These are phyloP conservation scores for Platanista minor DNA, from an alignment of 2,113 vertebrate species.

Conservation along the genomic window DNA sequence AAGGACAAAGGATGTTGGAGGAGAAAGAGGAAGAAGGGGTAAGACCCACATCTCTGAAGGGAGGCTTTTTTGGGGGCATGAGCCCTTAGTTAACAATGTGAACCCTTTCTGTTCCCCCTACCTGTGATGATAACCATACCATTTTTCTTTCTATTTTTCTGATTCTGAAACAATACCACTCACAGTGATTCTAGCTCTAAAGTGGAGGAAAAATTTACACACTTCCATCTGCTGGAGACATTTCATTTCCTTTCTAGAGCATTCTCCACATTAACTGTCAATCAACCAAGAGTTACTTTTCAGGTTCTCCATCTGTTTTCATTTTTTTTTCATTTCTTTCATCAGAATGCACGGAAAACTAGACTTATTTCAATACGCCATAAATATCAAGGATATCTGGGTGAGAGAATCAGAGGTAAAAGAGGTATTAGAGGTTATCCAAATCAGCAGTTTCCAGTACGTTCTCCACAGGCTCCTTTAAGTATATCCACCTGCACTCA, in stretches of 20 bases:
- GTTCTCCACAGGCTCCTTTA: not conserved
- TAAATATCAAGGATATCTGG: constrained; percentile 20
- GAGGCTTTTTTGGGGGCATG: not conserved
- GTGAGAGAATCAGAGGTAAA: constrained; percentile 21
- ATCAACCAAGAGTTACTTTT: constrained; percentile 43
- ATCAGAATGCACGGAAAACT: constrained; percentile 41
- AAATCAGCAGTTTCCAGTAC: not conserved
- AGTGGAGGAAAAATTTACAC: constrained; percentile 9
- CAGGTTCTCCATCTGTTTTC: constrained; percentile 55
- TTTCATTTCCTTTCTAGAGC: constrained; percentile 57
- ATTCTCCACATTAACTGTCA: constrained; percentile 43
- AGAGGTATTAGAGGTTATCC: not conserved
- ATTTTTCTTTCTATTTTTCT: not conserved
- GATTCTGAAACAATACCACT: not conserved
- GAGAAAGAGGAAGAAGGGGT: not conserved
- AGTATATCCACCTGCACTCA: not conserved
- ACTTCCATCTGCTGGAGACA: constrained; percentile 39
- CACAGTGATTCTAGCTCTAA: not conserved
- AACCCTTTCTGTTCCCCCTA: not conserved
- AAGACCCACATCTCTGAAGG: not conserved
- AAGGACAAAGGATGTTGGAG: not conserved
- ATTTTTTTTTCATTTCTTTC: constrained; percentile 5
- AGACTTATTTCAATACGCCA: constrained; percentile 9
- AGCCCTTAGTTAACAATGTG: not conserved
- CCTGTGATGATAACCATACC: not conserved